Conservation (phyloP, 2,888 invertebrate genomes). For the Netelia inedita region DNA sequence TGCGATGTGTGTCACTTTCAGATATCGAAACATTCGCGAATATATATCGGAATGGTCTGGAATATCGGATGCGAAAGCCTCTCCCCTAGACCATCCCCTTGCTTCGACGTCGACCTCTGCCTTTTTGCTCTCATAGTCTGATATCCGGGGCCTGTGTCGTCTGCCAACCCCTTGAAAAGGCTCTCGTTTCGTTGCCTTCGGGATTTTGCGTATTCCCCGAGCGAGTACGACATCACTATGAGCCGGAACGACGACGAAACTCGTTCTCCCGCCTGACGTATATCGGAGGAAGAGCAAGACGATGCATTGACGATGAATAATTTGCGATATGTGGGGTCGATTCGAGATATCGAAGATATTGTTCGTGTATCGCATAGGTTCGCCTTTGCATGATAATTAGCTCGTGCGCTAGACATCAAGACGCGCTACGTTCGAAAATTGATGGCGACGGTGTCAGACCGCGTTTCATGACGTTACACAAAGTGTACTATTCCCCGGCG, state of each 20-base stretch:
- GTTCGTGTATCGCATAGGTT: background rate
- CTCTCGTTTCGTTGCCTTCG: conserved; percentile 39
- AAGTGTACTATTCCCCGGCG: no score
- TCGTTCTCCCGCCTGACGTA: conserved; percentile 4
- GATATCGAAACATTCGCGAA: conserved; percentile 32
- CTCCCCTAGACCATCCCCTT: background rate
- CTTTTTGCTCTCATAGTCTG: conserved; percentile 2
- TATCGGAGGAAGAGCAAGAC: background rate
- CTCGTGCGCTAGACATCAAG: background rate
- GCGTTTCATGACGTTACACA: background rate
- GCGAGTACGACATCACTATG: conserved; percentile 19
- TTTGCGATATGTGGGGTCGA: background rate
- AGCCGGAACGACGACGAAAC: no score
- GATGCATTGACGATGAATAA: conserved; percentile 9
- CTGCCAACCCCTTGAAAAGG: conserved; percentile 21
- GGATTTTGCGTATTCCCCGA: conserved; percentile 40
- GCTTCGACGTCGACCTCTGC: conserved; percentile 1
- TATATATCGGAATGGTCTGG: conserved; percentile 24
- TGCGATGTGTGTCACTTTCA: conserved; percentile 51
- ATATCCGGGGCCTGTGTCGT: background rate
- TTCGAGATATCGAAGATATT: conserved; percentile 17
- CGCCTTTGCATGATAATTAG: background rate
- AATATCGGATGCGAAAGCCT: conserved; percentile 20
- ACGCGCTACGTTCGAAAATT: background rate
- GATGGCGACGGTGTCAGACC: background rate